Evolutionary conservation across 1,140 invertebrate genomes (phyloP), one percentile per base, ranked within the genome.

Genomic region (Trinorchestia longiramus): DNA sequence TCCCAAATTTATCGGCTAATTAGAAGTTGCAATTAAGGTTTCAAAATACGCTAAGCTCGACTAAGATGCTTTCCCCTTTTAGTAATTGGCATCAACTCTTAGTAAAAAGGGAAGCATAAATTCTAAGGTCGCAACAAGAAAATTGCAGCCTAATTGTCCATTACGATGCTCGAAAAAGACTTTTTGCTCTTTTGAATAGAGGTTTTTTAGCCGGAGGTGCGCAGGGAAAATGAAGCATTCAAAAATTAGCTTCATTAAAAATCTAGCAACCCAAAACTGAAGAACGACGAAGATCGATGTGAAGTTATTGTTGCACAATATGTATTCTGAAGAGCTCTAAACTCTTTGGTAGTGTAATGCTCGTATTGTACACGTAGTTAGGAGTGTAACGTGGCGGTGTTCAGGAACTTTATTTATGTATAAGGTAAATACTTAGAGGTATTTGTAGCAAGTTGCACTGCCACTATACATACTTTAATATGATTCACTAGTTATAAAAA

Each of bases 1-100:
- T n/a, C 40, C 36, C 43, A 40, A 94, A 94, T 94, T 94, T 94
- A 94, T 94, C 92, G 92, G 92, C 92, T 94, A 94, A 94, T 94
- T 94, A 94, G 92, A 94, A 94, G 92, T 94, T 19, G 92, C 92
- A 94, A 94, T 94, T 94, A 94, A 43, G 92, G 92, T n/a, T 94
- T 94, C 44, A 94, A 94, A 94, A 94, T 94, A 94, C 92, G 36
- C 47, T 94, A 47, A 94, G 92, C 92, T 94, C 43, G 92, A 94
- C 92, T 94, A 94, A 94, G 92, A 94, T 94, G 92, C 92, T 45
- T 44, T 47, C 43, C 92, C 0, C 44, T 47, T 40, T 77, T 47
- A n/a, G 92, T 94, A 94, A 94, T 94, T 94, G 92, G 92, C 92
- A 45, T 94, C 43, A 94, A 94, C 92, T 94, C 43, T 36, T 47